Evolutionary conservation across 2,113 vertebrate species (phyloP).

Genomic region (Calypte anna): DNA sequence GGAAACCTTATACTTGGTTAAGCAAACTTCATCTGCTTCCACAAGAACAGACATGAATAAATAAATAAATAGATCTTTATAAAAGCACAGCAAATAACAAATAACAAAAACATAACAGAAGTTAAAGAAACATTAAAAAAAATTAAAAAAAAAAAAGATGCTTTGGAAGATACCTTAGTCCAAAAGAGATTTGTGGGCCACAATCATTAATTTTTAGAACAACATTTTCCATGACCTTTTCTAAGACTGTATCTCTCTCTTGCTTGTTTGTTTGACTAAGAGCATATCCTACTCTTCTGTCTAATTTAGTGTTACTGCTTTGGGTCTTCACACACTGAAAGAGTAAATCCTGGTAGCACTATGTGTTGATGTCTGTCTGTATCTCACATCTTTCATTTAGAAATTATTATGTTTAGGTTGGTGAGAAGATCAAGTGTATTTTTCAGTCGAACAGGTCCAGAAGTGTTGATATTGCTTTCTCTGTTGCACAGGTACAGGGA

Average conservation of each 20-base stretch:
- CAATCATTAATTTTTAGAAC: neutral
- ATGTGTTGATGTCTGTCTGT: neutral
- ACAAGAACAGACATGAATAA: slow-evolving; percentile 43
- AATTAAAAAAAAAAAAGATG: neutral
- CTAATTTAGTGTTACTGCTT: neutral
- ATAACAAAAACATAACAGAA: neutral
- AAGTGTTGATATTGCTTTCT: neutral
- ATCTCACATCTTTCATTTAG: neutral
- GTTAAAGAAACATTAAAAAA: slow-evolving; percentile 12
- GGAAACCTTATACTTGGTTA: slow-evolving; percentile 7
- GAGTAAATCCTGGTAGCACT: neutral
- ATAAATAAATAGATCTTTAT: slow-evolving; percentile 4
- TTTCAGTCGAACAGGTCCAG: neutral
- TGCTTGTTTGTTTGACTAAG: neutral
- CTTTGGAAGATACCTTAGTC: neutral
- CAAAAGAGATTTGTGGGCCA: neutral
- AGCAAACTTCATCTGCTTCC: slow-evolving; percentile 37
- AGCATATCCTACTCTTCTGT: neutral
- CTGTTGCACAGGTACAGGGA: neutral
- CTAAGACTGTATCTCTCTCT: neutral
- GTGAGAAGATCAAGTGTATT: neutral
- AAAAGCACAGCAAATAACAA: neutral
- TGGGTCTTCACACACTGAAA: neutral
- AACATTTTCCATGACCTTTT: neutral
- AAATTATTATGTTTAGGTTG: neutral